Percentiles rank a stretch among this genome's conserved stretches.
These are phyloP conservation scores for Halichoeres trimaculatus DNA, from an alignment of 2,113 vertebrate species.

Conservation along the genomic window DNA sequence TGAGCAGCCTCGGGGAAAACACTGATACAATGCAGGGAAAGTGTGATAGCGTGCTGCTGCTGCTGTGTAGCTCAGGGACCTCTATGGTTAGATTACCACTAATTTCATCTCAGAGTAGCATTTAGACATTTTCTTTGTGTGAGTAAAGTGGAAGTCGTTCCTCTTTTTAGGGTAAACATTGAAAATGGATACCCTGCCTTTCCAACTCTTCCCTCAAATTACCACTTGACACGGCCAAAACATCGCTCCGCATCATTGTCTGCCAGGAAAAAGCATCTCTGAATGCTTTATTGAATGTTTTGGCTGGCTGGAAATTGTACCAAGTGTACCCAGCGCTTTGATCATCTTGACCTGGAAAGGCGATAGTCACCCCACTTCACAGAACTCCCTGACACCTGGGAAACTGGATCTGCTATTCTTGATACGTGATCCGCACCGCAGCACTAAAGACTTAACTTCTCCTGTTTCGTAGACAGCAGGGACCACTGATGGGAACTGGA, in stretches of 20 bases:
- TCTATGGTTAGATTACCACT: constrained; percentile 71
- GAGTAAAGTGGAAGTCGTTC: constrained; percentile 73
- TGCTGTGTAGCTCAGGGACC: constrained; percentile 39
- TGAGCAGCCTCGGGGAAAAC: constrained; percentile 62
- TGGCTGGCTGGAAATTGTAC: constrained; percentile 76
- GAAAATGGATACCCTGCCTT: constrained; percentile 69
- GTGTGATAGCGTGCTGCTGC: constrained; percentile 60
- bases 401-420: constrained; percentile 70
- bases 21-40: constrained; percentile 63
- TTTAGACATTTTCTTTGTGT: constrained; percentile 73
- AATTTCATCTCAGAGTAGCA: constrained; percentile 71
- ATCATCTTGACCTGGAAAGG: constrained; percentile 79
- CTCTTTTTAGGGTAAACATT: constrained; percentile 73
- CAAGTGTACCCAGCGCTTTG: constrained; percentile 72
- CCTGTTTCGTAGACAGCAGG: constrained; percentile 65
- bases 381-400: constrained; percentile 76
- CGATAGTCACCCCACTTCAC: constrained; percentile 72
- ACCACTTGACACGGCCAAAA: constrained; percentile 71
- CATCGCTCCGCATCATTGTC: constrained; percentile 62
- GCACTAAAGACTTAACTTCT: constrained; percentile 77
- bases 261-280: constrained; percentile 73
- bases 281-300: constrained; percentile 76
- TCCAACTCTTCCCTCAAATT: constrained; percentile 77
- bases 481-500: constrained; percentile 70
- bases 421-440: constrained; percentile 69